Conservation (phyloP, 2,888 invertebrate genomes). For the Tethea ocularis region DNA sequence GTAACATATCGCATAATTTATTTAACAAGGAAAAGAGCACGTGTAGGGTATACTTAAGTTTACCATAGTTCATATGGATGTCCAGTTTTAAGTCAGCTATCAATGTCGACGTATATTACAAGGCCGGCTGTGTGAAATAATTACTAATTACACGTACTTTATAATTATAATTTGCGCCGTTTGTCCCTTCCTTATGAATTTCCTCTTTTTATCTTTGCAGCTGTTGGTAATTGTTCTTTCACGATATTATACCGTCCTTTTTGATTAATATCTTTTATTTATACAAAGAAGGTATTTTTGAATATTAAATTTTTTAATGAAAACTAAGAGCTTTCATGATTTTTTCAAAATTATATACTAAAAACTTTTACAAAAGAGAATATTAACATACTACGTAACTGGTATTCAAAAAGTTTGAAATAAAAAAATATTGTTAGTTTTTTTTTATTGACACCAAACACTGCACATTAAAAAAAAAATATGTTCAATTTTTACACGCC, state of each 20-base stretch:
- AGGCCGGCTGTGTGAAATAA: constrained; percentile 35
- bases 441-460: background rate
- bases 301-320: no score
- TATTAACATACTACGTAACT: no score
- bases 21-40: background rate
- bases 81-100: constrained; percentile 4
- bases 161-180: constrained; percentile 25
- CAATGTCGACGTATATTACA: constrained; percentile 12
- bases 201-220: constrained; percentile 26
- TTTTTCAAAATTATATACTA: no score
- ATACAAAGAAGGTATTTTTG: background rate
- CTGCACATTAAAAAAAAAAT: background rate
- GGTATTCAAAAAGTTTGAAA: background rate
- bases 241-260: background rate
- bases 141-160: constrained; percentile 26
- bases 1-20: background rate
- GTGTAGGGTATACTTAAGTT: background rate
- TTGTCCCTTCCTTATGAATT: constrained; percentile 9
- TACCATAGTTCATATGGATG: background rate
- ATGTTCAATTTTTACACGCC: constrained; percentile 14
- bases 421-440: background rate
- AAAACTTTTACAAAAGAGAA: no score
- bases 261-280: background rate
- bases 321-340: no score
- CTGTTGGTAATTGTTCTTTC: constrained; percentile 35